Conservation (phyloP, 1,140 invertebrate species). For the Drosophila asahinai region DNA sequence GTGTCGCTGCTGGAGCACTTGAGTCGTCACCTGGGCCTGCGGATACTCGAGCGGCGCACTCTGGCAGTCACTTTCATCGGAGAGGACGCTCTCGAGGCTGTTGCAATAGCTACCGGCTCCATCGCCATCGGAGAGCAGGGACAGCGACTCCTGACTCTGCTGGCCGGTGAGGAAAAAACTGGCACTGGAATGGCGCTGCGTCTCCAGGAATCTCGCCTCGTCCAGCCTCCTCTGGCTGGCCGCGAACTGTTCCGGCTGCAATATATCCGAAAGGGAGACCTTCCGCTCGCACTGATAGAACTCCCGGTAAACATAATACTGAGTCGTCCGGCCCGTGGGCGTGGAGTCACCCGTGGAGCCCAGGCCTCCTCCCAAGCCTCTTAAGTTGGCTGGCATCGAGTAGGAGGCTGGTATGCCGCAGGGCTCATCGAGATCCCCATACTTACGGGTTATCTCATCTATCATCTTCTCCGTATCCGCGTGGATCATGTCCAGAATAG, state of each 20-base stretch:
- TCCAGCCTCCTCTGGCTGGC: slow-evolving; percentile 67
- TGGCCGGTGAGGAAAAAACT: slow-evolving; percentile 88
- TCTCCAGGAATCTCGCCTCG: slow-evolving; percentile 80
- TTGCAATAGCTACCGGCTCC: slow-evolving; percentile 87
- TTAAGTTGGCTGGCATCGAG: slow-evolving; percentile 70
- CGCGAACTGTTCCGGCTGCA: slow-evolving; percentile 72
- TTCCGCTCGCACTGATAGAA: slow-evolving; percentile 81
- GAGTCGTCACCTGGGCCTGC: slow-evolving; percentile 84
- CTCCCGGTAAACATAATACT: slow-evolving; percentile 90
- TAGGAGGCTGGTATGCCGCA: slow-evolving; percentile 57
- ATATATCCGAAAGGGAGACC: slow-evolving; percentile 81
- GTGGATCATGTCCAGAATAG: slow-evolving; percentile 87
- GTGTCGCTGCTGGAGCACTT: slow-evolving; percentile 86
- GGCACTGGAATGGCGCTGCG: slow-evolving; percentile 87
- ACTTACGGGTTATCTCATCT: slow-evolving; percentile 87
- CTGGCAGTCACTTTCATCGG: slow-evolving; percentile 92
- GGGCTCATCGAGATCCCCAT: slow-evolving; percentile 87
- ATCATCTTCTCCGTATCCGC: slow-evolving; percentile 88
- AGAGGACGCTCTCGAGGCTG: slow-evolving; percentile 91
- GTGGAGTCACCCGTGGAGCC: slow-evolving; percentile 68
- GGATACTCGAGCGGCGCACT: slow-evolving; percentile 90
- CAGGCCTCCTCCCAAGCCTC: slow-evolving; percentile 56
- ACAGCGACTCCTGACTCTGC: slow-evolving; percentile 91
- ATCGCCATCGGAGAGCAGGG: slow-evolving; percentile 89
- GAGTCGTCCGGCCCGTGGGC: slow-evolving; percentile 86